Conservation (phyloP, 1,140 invertebrate genomes). For the Phenacoccus solenopsis region DNA sequence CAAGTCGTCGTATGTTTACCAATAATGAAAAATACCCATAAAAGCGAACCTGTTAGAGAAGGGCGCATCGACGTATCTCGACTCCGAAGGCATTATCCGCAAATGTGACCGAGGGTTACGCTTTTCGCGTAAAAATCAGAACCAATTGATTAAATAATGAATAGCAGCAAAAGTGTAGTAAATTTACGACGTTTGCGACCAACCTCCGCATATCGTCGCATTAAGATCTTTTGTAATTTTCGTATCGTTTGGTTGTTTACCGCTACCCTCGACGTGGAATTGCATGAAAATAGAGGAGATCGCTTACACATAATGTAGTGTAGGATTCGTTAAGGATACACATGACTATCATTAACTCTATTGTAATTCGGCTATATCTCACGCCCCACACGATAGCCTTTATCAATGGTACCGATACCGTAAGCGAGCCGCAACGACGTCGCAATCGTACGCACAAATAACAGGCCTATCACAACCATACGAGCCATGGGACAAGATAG, state of each 20-base stretch:
- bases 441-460: background rate
- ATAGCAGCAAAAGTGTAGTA: background rate
- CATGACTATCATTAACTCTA: background rate
- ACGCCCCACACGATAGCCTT: background rate
- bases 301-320: background rate
- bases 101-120: background rate
- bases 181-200: background rate
- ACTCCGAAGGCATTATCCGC: background rate
- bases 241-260: background rate
- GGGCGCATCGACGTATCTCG: background rate
- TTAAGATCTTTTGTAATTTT: background rate
- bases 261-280: background rate
- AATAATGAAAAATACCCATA: no score
- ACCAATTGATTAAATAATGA: slow-evolving; percentile 3
- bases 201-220: background rate
- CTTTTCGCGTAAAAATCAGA: background rate
- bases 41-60: background rate
- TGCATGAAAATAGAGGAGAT: background rate
- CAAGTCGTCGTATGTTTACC: no score
- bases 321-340: background rate
- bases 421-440: background rate
- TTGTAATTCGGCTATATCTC: background rate
- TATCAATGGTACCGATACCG: background rate
- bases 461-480: background rate
- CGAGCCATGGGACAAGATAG: background rate